Base-by-base conservation (phyloP, 2,113 vertebrate genomes). In the Thinocorus orbignyianus region DNA sequence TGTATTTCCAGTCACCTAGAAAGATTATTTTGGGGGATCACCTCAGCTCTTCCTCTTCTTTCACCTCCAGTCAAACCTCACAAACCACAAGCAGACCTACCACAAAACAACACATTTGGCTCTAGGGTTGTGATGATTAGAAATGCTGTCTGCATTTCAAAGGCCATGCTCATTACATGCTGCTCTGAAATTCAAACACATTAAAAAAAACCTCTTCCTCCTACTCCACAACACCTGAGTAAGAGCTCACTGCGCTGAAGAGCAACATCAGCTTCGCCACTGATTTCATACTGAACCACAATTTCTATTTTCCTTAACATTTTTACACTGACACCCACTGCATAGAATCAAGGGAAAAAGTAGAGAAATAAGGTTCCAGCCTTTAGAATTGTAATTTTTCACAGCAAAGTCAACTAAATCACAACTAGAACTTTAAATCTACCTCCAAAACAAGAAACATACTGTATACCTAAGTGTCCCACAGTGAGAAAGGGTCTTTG, bases 401-500 rank as follows among this genome's bases (percentile, higher is more conserved):
- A 70, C 52, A 89, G 57, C 54, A 87, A 77, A 86, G 46, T 46
- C 58, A 61, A n/a, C 9, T 72, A 52, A 84, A 78, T 46, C 84
- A 30, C 54, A 95, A 91, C 44, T 70, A 22, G 46, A 55, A 48
- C 79, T 95, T 81, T 81, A 91, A 93, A 91, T 28, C 31, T 22
- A 95, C 48, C 74, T 93, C 51, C 83, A 77, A 89, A 57, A 92
- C 61, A 89, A 87, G 70, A 91, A 95, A 54, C 54, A 64, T 22
- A 79, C 81, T 83, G 80, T 83, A 88, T 89, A 54, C 20, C 68
- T 86, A 74, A 81, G 89, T 5, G 24, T 79, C 78, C 86, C 79
- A 94, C 42, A 17, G 86, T 39, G n/a, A 90, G 52, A 93, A 83
- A 57, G 55, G n/a, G 35, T 86, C 91, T 97, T 94, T 90, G 90